Base-by-base conservation (phyloP, 1,140 invertebrate genomes). In the Microplitis demolitor region DNA sequence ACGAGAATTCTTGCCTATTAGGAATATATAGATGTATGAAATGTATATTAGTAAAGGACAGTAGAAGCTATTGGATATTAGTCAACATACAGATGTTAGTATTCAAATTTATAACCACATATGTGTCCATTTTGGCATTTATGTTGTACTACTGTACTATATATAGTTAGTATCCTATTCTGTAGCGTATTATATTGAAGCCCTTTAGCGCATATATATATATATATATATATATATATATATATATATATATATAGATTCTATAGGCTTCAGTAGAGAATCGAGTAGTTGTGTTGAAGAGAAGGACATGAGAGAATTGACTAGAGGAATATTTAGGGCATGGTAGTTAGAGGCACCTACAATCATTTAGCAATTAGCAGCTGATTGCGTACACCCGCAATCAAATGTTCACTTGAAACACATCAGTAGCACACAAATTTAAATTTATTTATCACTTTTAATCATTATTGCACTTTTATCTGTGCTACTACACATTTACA, bases 361-460 rank as follows among this genome's bases (percentile, higher is more conserved):
- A 84, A 86, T 85, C 80, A 85, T 82, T 84, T 76, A 76, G 78
- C 82, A 85, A 86, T 86, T 86, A 85, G 79, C 79, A 80, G 74
- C 80, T 82, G 81, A 86, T 84, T 86, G 83, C 83, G 75, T 79
- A 80, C 78, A 81, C 76, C 77, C 78, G 63, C 62, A 56, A 74
- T 61, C 75, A 78, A 79, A 81, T 80, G 72, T 78, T 78, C 53
- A 66, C 33, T 71, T 68, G 61, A 50, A 71, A 73, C 24, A 51
- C 62, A 68, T 77, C 75, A 77, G 78, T 78, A 69, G 53, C 16
- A 2, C 16, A 5, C 31, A 13, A 61, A 56, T 56, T 8, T 3
- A 61, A 61, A 13, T 34, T 31, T 9, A 61, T 61, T 34, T 34
- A 4, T 34, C 58, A 71, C 51, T 45, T 63, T 66, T 66, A 51